Conservation (phyloP, 2,113 vertebrate species). For the Pungitius pungitius region DNA sequence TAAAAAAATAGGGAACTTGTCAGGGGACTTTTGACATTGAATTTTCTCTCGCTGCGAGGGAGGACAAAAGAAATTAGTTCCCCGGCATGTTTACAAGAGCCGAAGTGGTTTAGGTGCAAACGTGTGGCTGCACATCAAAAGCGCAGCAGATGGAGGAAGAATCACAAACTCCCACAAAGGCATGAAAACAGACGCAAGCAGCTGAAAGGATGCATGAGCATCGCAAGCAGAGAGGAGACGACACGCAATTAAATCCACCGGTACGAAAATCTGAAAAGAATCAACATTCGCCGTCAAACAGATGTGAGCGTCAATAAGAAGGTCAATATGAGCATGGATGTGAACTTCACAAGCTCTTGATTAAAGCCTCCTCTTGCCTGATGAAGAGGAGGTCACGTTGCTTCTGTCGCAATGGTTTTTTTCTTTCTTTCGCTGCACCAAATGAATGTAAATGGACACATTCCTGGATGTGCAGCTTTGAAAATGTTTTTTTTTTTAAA, state of each 20-base stretch:
- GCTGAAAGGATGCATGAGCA: conserved; percentile 14
- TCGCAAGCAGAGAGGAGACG: conserved; percentile 14
- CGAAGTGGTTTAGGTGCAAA: conserved; percentile 12
- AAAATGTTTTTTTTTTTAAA: not conserved
- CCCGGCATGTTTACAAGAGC: conserved; percentile 17
- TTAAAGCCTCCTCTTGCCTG: no score
- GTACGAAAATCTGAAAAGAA: not conserved
- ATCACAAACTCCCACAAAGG: conserved; percentile 7
- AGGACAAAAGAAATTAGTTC: conserved; percentile 6
- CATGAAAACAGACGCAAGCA: not conserved
- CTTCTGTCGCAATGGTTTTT: no score
- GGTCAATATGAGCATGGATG: not conserved
- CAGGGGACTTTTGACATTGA: conserved; percentile 3
- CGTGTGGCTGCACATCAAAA: conserved; percentile 21
- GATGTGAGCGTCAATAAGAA: not conserved
- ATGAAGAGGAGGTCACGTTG: no score
- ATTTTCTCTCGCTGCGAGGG: not conserved
- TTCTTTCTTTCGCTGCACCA: no score
- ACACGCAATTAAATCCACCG: conserved; percentile 11
- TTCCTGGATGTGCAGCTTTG: not conserved
- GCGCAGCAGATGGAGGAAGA: conserved; percentile 10
- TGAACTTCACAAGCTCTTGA: no score
- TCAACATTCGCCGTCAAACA: not conserved
- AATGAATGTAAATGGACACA: not conserved
- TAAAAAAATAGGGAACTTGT: conserved; percentile 3